Evolutionary conservation across 2,797 vertebrate species (phyloP), one percentile per base, ranked within the genome.

Genomic region (Rhinoraja longicauda): DNA sequence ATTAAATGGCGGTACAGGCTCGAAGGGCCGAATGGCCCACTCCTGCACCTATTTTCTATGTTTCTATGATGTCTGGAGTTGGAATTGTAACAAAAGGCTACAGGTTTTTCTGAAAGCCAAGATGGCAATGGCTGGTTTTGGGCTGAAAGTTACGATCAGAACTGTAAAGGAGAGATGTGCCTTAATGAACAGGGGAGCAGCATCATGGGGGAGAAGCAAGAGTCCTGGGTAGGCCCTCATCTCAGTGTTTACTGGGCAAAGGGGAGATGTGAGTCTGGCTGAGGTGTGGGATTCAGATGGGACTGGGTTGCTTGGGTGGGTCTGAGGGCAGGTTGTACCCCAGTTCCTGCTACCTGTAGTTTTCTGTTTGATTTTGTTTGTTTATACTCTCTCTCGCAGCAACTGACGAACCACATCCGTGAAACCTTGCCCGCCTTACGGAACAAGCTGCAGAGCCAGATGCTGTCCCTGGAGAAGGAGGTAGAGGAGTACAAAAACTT

Each of bases 401-500:
- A 99, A 99, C 93, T 99, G 94, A 99, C 98, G 93, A 99, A 99
- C 95, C 99, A 99, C 96, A 99, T 99, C 94, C 97, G 99, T 84
- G 98, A 99, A 95, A 98, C 98, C 0, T 95, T 99, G 93, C 99
- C 99, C 0, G 96, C 98, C 0, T 96, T 99, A 94, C 97, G 99
- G 15, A 98, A 97, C 95, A 99, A 99, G 67, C 97, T 99, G 2
- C 99, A 99, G 96, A 98, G 98, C 94, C 99, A 99, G 95, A 96
- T 99, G 76, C 97, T 99, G 0, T 99, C 98, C 5, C 95, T 99
- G 94, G 98, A 99, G 94, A 99, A 99, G 95, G 99, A 99, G 94
- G 99, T 99, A n/a, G 98, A 99, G 93, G 98, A 99, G 93, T 99
- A 97, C 93, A 99, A 99, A 96, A 99, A 99, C 95, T 99, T 98